These are phyloP conservation scores for Laterallus jamaicensis DNA, from an alignment of 2,113 vertebrate species.

Conservation along the genomic window DNA sequence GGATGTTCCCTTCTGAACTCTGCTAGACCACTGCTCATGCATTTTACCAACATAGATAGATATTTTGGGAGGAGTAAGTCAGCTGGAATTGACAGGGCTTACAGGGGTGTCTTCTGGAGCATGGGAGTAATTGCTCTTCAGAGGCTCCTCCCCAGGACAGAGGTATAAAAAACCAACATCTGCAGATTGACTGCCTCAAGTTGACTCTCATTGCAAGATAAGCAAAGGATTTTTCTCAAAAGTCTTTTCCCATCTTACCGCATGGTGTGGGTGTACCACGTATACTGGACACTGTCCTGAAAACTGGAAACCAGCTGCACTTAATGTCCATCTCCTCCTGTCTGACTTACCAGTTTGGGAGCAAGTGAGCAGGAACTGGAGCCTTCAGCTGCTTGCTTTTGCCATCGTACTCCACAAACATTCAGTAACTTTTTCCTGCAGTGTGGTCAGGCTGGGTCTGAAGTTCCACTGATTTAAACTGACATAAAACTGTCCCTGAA, in stretches of 20 bases:
- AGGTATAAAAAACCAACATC: background rate
- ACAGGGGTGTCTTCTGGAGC: background rate
- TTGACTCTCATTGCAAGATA: background rate
- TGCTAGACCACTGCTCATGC: background rate
- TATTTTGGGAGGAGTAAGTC: background rate
- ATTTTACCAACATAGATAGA: background rate
- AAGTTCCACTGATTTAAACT: background rate
- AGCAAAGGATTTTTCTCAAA: background rate
- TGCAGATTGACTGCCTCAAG: background rate
- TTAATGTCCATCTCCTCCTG: background rate
- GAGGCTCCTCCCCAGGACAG: background rate
- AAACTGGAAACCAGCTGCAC: background rate
- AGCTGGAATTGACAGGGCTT: background rate
- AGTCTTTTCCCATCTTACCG: background rate
- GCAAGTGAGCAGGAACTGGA: background rate
- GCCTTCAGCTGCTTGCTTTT: background rate
- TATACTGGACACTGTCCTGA: background rate
- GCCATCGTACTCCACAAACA: background rate
- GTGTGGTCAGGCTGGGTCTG: background rate
- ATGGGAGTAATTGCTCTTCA: background rate
- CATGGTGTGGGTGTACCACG: background rate
- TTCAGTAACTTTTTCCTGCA: constrained; percentile 3
- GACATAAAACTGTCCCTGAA: constrained; percentile 31
- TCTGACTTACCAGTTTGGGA: background rate
- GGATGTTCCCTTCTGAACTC: background rate